Conservation (phyloP, 2,113 vertebrate genomes). For the Prietella phreatophila region DNA sequence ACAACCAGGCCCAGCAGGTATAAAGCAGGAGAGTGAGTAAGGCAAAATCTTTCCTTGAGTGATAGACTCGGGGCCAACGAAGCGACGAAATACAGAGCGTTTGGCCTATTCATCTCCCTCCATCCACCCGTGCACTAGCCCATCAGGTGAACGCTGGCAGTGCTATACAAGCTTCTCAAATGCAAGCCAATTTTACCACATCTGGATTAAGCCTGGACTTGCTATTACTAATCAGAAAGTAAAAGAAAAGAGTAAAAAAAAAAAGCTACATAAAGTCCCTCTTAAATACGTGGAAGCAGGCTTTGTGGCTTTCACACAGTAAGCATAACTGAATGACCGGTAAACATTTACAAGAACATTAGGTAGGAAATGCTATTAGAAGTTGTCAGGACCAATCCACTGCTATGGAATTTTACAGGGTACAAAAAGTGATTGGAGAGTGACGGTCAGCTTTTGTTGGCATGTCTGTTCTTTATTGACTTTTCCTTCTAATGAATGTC, state of each 20-base stretch:
- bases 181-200: neutral
- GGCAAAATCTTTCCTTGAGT: conserved; percentile 4
- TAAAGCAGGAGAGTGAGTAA: neutral
- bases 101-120: conserved; percentile 22
- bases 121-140: conserved; percentile 1
- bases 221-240: neutral
- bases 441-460: neutral
- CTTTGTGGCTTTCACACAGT: neutral
- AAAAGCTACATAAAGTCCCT: neutral
- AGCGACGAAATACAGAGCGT: conserved; percentile 23
- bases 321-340: neutral
- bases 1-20: conserved; percentile 3
- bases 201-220: neutral
- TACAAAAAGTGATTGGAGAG: neutral
- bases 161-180: neutral
- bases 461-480: neutral
- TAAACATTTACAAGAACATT: conserved; percentile 29
- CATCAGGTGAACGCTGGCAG: neutral
- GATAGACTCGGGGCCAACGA: conserved; percentile 26
- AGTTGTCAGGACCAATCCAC: neutral
- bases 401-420: neutral
- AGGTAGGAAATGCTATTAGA: conserved; percentile 9
- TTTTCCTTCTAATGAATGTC: neutral
- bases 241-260: neutral
- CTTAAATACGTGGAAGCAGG: neutral